Evolutionary conservation across 2,888 invertebrate genomes (phyloP).

Genomic region (Barypeithes pellucidus): DNA sequence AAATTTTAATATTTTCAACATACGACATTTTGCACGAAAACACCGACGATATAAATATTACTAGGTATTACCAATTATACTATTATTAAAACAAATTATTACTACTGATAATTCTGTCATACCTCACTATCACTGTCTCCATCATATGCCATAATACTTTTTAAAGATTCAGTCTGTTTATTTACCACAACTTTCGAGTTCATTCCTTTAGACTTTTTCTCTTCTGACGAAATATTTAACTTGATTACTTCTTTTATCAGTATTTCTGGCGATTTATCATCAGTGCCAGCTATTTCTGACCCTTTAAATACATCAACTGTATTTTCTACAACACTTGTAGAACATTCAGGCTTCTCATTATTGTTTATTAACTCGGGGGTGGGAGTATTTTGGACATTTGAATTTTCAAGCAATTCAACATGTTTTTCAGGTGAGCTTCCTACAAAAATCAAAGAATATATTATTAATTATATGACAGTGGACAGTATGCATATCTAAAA

Average conservation of each 20-base stretch:
- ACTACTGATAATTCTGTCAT: background rate
- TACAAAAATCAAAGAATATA: background rate
- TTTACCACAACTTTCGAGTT: slow-evolving; percentile 40
- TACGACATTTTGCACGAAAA: too few species aligned
- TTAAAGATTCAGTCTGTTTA: slow-evolving; percentile 42
- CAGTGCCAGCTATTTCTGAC: background rate
- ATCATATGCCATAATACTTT: slow-evolving; percentile 41
- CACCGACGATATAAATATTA: too few species aligned
- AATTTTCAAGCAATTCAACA: background rate
- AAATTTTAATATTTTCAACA: too few species aligned
- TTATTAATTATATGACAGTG: too few species aligned
- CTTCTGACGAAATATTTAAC: slow-evolving; percentile 37
- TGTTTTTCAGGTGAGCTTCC: background rate
- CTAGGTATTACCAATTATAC: too few species aligned
- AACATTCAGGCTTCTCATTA: background rate
- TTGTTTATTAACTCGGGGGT: background rate
- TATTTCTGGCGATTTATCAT: background rate
- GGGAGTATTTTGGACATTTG: background rate
- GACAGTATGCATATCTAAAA: too few species aligned
- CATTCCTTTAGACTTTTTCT: slow-evolving; percentile 8
- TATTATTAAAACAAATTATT: too few species aligned
- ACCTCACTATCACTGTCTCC: slow-evolving; percentile 45
- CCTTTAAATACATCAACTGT: background rate
- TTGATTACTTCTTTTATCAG: slow-evolving; percentile 31
- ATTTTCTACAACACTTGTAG: background rate